A percentile compares a stretch with the other conserved stretches of the same genome.
Conservation (phyloP, 2,888 invertebrate species). For the Chrysolina americana region DNA sequence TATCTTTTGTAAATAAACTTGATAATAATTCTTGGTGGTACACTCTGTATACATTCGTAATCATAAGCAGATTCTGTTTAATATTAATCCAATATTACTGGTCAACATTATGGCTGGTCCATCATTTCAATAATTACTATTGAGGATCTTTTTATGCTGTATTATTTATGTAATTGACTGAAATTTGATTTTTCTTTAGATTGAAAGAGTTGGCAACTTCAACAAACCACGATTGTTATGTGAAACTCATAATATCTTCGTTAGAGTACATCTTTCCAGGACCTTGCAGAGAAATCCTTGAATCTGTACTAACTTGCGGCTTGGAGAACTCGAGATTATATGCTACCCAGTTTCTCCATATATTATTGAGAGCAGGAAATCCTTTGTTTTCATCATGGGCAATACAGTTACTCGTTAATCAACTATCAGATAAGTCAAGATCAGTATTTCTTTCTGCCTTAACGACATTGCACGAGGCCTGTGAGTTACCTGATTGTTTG, state of each 20-base stretch:
- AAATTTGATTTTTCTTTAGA: constrained; percentile 69
- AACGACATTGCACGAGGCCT: constrained; percentile 91
- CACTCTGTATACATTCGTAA: no score
- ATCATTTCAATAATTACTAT: not conserved
- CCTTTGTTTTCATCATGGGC: constrained; percentile 89
- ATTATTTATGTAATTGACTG: not conserved
- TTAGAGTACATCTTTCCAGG: constrained; percentile 89
- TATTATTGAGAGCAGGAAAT: constrained; percentile 84
- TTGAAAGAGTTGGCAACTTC: constrained; percentile 85
- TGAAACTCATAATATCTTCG: constrained; percentile 93
- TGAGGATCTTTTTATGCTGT: not conserved
- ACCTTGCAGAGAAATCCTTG: constrained; percentile 72
- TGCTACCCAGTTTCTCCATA: constrained; percentile 91
- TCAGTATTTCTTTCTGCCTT: constrained; percentile 86
- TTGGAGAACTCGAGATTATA: constrained; percentile 82
- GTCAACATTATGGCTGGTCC: no score
- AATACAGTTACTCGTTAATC: constrained; percentile 85
- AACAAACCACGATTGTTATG: constrained; percentile 92
- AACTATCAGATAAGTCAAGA: constrained; percentile 84
- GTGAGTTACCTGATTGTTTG: constrained; percentile 85
- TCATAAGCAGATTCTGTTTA: not conserved
- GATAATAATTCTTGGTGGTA: no score
- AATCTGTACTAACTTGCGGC: constrained; percentile 72
- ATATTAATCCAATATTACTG: not conserved
- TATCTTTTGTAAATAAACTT: no score